These are phyloP conservation scores for Dynastes tityus DNA, from an alignment of 2,888 invertebrate species.

Conservation along the genomic window DNA sequence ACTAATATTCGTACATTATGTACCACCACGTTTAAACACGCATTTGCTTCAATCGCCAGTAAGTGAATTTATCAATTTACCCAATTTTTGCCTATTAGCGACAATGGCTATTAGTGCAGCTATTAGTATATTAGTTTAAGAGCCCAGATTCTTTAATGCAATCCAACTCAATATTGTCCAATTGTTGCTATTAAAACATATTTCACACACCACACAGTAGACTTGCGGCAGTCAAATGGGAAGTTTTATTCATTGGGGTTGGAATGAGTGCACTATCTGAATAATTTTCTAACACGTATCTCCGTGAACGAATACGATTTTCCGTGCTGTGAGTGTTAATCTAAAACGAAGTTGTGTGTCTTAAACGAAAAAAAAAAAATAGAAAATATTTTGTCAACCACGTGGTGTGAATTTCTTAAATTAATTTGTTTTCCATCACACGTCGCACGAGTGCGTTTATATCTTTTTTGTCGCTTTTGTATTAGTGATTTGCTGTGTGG, in stretches of 20 bases:
- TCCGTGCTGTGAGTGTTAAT: not conserved
- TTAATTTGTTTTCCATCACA: slow-evolving; percentile 34
- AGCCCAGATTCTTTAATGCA: slow-evolving; percentile 72
- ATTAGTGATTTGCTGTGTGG: not conserved
- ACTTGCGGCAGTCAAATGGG: slow-evolving; percentile 68
- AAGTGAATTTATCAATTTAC: slow-evolving; percentile 73
- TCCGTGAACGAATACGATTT: not conserved
- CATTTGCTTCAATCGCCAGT: slow-evolving; percentile 59
- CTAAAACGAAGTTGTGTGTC: no score
- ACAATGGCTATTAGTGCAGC: slow-evolving; percentile 71
- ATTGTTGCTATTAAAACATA: slow-evolving; percentile 71
- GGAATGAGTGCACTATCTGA: slow-evolving; percentile 54
- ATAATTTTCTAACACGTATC: slow-evolving; percentile 17
- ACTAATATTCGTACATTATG: slow-evolving; percentile 20
- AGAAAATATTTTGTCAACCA: no score
- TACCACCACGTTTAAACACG: slow-evolving; percentile 31
- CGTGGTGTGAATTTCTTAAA: slow-evolving; percentile 10
- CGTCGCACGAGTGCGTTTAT: not conserved
- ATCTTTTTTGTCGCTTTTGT: slow-evolving; percentile 3
- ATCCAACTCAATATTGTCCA: slow-evolving; percentile 72
- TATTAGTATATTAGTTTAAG: slow-evolving; percentile 71
- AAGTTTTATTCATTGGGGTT: slow-evolving; percentile 67
- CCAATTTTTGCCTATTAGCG: slow-evolving; percentile 73
- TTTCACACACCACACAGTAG: slow-evolving; percentile 69
- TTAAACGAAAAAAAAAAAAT: not conserved